Evolutionary conservation across 2,113 vertebrate species (phyloP).

Genomic region (Phoenicopterus ruber): DNA sequence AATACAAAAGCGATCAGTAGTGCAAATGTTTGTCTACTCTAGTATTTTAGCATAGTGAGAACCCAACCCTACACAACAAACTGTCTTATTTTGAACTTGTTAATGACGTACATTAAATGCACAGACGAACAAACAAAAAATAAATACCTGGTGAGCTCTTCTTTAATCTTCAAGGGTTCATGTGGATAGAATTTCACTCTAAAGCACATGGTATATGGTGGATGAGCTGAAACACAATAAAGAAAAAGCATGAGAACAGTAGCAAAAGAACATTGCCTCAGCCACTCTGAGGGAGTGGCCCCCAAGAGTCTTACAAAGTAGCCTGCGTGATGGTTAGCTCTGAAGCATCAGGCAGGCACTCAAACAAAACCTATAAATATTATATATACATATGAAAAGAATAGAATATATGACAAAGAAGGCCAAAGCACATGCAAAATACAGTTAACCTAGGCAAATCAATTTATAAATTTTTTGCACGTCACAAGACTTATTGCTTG

Average conservation of each 20-base stretch:
- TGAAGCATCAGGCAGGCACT: not conserved
- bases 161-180: conserved; percentile 98
- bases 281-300: not conserved
- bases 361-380: not conserved
- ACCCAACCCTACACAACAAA: rapidly evolving
- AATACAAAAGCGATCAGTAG: not conserved
- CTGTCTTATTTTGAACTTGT: not conserved
- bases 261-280: conserved; percentile 17
- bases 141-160: conserved; percentile 96
- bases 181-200: conserved; percentile 99
- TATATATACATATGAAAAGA: not conserved
- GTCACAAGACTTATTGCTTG: not conserved
- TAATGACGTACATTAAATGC: not conserved
- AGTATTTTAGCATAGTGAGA: not conserved
- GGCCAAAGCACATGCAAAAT: not conserved
- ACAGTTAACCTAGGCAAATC: not conserved
- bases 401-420: not conserved
- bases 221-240: conserved; percentile 86
- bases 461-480: not conserved
- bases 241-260: conserved; percentile 70
- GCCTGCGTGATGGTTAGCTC: not conserved
- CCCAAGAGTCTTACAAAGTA: not conserved
- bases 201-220: conserved; percentile 99
- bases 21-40: not conserved
- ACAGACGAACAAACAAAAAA: conserved; percentile 7